These are phyloP conservation scores for Monopterus albus DNA, from an alignment of 2,113 vertebrate species.

Conservation along the genomic window DNA sequence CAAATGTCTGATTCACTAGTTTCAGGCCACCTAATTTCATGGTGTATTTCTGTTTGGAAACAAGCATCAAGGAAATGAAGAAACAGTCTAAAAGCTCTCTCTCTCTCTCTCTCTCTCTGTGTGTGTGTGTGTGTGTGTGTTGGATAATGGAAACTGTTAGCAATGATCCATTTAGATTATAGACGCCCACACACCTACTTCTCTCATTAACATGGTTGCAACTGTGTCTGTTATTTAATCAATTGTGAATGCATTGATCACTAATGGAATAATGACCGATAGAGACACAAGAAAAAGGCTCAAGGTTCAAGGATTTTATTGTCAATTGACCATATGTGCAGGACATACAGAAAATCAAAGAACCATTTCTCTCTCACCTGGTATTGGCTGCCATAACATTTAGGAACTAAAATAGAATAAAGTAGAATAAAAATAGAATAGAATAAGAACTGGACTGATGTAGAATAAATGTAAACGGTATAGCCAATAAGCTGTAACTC, in stretches of 20 bases:
- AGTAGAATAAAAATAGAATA: too few relatives aligned
- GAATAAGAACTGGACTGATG: too few relatives aligned
- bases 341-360: too few relatives aligned
- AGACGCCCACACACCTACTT: not conserved
- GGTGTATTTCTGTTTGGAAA: slow-evolving; percentile 41
- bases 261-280: slow-evolving; percentile 47
- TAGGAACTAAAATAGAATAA: too few relatives aligned
- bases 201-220: slow-evolving; percentile 35
- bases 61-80: slow-evolving; percentile 24
- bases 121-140: not conserved
- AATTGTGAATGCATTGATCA: slow-evolving; percentile 38
- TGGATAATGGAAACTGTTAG: slow-evolving; percentile 18
- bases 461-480: too few relatives aligned
- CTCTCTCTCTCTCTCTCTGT: not conserved
- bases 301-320: too few relatives aligned
- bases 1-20: slow-evolving; percentile 21
- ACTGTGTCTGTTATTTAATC: slow-evolving; percentile 61
- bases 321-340: too few relatives aligned
- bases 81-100: slow-evolving; percentile 8
- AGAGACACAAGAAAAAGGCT: too few relatives aligned
- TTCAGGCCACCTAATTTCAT: slow-evolving; percentile 26
- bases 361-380: too few relatives aligned
- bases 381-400: too few relatives aligned
- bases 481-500: too few relatives aligned
- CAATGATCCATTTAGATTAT: slow-evolving; percentile 14